phyloP scores from a whole-genome alignment of 2,113 vertebrate species.

The Ploceus nigricollis region DNA sequence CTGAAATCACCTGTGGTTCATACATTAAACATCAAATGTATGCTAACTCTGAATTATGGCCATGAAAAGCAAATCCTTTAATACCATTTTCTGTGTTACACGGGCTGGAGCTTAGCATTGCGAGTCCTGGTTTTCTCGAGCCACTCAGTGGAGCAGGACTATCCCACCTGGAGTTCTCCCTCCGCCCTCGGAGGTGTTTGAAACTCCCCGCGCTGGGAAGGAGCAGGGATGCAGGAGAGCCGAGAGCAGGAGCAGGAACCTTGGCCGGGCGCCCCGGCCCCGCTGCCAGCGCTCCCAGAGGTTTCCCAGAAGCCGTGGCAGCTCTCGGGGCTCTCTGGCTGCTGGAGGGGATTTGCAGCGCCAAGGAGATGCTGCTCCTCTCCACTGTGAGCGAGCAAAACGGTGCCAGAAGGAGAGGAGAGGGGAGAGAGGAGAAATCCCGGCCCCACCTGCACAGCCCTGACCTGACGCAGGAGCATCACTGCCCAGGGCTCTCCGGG shows the following conservation, averaged over 20 bases:
- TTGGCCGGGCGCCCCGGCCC: fast-evolving
- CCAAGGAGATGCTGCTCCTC: neutral
- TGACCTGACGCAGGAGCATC: fast-evolving
- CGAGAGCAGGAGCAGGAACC: neutral
- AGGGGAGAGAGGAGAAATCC: neutral
- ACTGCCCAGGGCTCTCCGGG: fast-evolving
- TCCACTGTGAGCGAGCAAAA: fast-evolving
- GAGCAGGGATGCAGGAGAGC: neutral
- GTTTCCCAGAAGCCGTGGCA: neutral
- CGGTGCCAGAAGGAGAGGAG: neutral
- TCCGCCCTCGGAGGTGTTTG: neutral
- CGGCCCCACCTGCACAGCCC: fast-evolving
- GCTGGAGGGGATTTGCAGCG: fast-evolving
- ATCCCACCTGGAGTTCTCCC: neutral
- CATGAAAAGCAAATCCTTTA: conserved; percentile 81
- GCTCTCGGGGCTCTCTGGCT: neutral
- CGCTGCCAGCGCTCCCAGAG: neutral
- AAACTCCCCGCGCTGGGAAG: neutral
- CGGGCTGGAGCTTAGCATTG: conserved; percentile 66
- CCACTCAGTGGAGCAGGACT: neutral
- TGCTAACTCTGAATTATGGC: conserved; percentile 80
- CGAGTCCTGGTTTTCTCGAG: conserved; percentile 17
- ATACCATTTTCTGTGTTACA: conserved; percentile 72
- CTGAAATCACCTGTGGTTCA: conserved; percentile 79
- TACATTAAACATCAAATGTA: conserved; percentile 83